These are phyloP conservation scores for Polylopha cassiicola DNA, from an alignment of 2,888 invertebrate species.

Conservation along the genomic window DNA sequence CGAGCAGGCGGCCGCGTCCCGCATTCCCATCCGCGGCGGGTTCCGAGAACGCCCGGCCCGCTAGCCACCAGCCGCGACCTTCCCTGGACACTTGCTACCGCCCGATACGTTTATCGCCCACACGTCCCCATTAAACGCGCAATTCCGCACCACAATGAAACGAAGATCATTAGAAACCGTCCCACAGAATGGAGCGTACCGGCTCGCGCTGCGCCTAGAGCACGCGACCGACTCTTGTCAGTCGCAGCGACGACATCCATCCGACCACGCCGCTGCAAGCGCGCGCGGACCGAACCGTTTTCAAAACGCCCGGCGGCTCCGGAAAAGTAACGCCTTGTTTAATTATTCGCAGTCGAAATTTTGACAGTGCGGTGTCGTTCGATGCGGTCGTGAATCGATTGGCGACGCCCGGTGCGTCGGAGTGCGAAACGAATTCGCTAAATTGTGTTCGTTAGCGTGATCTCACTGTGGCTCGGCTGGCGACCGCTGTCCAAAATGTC, in stretches of 20 bases:
- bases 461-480: slow-evolving; percentile 46
- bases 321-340: slow-evolving; percentile 27
- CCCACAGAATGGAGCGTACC: slow-evolving; percentile 48
- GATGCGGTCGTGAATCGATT: slow-evolving; percentile 43
- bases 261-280: slow-evolving; percentile 52
- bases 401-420: slow-evolving; percentile 41
- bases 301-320: slow-evolving; percentile 29
- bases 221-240: slow-evolving; percentile 48
- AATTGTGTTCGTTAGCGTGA: slow-evolving; percentile 53
- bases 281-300: slow-evolving; percentile 42
- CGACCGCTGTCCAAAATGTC: slow-evolving; percentile 34
- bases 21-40: slow-evolving; percentile 58
- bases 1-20: slow-evolving; percentile 43
- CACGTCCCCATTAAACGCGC: slow-evolving; percentile 57
- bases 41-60: slow-evolving; percentile 55
- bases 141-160: slow-evolving; percentile 56
- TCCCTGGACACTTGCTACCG: slow-evolving; percentile 40
- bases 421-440: slow-evolving; percentile 53
- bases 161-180: slow-evolving; percentile 62
- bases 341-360: slow-evolving; percentile 32
- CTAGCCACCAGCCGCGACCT: slow-evolving; percentile 30
- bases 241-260: slow-evolving; percentile 63
- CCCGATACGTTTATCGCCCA: slow-evolving; percentile 52
- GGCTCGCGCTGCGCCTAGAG: slow-evolving; percentile 16
- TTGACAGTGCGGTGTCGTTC: slow-evolving; percentile 37